Evolutionary conservation across 2,888 invertebrate genomes (phyloP), one percentile per base, ranked within the genome.

Genomic region (Galerucella calmariensis): DNA sequence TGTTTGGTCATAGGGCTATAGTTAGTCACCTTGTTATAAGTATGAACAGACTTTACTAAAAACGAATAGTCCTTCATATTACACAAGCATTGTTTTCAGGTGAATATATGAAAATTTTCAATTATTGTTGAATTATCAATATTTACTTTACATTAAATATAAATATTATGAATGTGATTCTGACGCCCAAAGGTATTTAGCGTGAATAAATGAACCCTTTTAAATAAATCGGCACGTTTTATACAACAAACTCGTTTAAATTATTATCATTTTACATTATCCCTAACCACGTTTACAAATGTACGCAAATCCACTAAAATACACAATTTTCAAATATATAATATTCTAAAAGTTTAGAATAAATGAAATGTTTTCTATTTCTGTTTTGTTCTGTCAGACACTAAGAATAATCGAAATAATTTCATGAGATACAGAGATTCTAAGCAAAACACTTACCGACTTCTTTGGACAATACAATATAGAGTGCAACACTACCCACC

Each of bases 61-160:
- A 67, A 61, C 65, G 63, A 71, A 76, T 71, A 73, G 70, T 76
- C 41, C 71, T 61, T 67, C 51, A 61, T 65, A 66, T 69, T 71
- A 69, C 61, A 66, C 24, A 46, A 77, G 73, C 58, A 77, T 72
- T 74, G 53, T 75, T 77, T 74, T 69, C 63, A 67, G 67, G 69
- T 72, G 67, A 48, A 75, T 75, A 67, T 75, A 65, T 72, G 66
- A 62, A 67, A 72, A 72, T 74, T 74, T 69, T 69, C 63, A 74
- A 71, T 68, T 69, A 74, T 72, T 74, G 69, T 61, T 69, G 58
- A 66, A 67, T 68, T 53, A 65, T 24, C 44, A 63, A 70, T 63
- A 70, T 70, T 70, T 70, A 41, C 70, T 63, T 53, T 67, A 75
- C 58, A 66, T 70, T 70, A 73, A 75, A 75, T 69, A 70, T 62